Evolutionary conservation across 1,140 invertebrate genomes (phyloP), one percentile per base, ranked within the genome.

Genomic region (Cotesia chilonis): DNA sequence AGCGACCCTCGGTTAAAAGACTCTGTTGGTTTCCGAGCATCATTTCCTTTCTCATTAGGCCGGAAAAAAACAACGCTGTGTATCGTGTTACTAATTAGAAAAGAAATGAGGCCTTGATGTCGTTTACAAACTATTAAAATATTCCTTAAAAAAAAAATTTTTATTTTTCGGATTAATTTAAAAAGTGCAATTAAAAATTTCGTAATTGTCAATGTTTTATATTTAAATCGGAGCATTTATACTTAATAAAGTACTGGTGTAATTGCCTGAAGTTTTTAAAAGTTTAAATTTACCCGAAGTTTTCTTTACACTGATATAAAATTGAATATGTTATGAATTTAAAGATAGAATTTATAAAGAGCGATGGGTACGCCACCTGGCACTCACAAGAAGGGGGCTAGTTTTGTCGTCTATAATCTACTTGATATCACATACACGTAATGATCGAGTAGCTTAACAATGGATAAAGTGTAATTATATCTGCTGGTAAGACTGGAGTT

Each of bases 61-160:
- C 69, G 65, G 72, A 72, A 63, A 66, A 72, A 36, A 67, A 72
- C 47, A 70, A 72, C 36, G 66, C 71, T 75, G 75, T 76, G 75
- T 80, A 83, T 83, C 81, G 70, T 75, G 80, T 83, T 84, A 83
- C 83, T 84, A 83, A 84, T 84, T 84, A 83, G 71, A 73, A 75
- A 75, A 73, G 78, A 80, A 82, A 78, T 75, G 77, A 78, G 74
- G 74, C 71, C 75, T 76, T 75, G 76, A 68, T 72, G 72, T 74
- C 61, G 59, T 72, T 35, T 61, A 64, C 1, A 12, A 55, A 61
- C 51, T 71, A 65, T 55, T 71, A 71, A 71, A 65, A 54, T 71
- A 38, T 57, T 55, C 2, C 14, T 5, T n/a, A 17, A 71, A 51
- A 52, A 20, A 61, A 14, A 38, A 28, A 28, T 0, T 28, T 28